A percentile compares a stretch with the other conserved stretches of the same genome.
Conservation (phyloP, 2,888 invertebrate genomes). For the Pelosia muscerda region DNA sequence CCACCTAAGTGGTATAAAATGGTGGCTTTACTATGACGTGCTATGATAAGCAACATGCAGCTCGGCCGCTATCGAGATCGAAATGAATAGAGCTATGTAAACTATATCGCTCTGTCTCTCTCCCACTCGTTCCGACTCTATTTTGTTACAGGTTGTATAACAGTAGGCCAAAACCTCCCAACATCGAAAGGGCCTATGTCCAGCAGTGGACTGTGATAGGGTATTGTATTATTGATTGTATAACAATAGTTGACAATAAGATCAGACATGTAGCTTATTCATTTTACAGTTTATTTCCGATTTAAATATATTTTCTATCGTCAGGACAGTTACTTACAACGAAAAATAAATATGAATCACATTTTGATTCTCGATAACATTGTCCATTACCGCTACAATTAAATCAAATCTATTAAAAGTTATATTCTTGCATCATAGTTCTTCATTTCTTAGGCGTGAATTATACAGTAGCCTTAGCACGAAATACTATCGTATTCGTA, state of each 20-base stretch:
- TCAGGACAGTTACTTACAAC: neutral
- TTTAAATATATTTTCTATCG: neutral
- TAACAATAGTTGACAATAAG: neutral
- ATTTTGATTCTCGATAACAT: constrained; percentile 1
- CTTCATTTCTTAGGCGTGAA: neutral
- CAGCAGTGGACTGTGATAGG: too few relatives aligned
- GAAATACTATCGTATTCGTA: too few relatives aligned
- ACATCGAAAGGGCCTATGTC: too few relatives aligned
- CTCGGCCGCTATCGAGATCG: too few relatives aligned
- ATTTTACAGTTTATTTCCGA: neutral
- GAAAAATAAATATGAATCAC: neutral
- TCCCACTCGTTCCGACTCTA: neutral
- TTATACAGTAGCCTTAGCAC: too few relatives aligned
- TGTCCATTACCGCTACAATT: constrained; percentile 8
- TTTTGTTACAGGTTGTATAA: neutral
- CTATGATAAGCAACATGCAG: too few relatives aligned
- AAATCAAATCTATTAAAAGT: neutral
- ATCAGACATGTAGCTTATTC: neutral
- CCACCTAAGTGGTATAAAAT: too few relatives aligned
- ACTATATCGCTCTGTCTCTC: too few relatives aligned
- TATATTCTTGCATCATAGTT: neutral
- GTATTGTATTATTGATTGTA: too few relatives aligned
- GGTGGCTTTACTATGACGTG: too few relatives aligned
- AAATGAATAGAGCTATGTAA: too few relatives aligned
- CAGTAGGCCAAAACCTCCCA: too few relatives aligned